Percentiles rank a stretch among this genome's conserved stretches.
Conservation (phyloP, 2,888 invertebrate genomes). For the Drepana falcataria region DNA sequence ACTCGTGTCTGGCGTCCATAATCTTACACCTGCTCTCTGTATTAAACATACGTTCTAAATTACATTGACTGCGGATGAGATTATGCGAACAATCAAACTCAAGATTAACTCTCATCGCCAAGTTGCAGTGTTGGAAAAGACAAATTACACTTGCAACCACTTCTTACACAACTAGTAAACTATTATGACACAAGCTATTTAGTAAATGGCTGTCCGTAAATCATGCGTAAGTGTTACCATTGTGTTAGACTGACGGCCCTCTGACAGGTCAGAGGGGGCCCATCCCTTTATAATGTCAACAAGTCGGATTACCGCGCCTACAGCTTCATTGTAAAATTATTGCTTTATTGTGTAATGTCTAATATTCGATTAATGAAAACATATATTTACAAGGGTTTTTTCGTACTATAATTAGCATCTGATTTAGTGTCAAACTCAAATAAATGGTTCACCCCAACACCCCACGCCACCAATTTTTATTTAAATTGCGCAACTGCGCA, state of each 20-base stretch:
- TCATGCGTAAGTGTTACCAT: slow-evolving; percentile 1
- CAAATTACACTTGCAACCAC: background rate
- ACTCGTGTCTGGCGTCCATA: slow-evolving; percentile 25
- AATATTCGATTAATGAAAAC: background rate
- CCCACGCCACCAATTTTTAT: slow-evolving; percentile 11
- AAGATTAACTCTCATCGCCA: background rate
- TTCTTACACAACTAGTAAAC: background rate
- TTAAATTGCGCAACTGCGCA: slow-evolving; percentile 41
- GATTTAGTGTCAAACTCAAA: background rate
- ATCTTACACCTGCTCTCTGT: slow-evolving; percentile 26
- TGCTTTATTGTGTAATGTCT: background rate
- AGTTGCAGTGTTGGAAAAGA: background rate
- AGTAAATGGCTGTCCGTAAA: slow-evolving; percentile 3
- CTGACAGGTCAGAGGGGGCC: slow-evolving; percentile 22
- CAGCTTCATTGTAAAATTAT: slow-evolving; percentile 23
- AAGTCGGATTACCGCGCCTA: slow-evolving; percentile 42
- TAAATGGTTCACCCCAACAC: slow-evolving; percentile 3
- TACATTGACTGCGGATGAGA: slow-evolving; percentile 9
- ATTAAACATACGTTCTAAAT: slow-evolving; percentile 13
- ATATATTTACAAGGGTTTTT: background rate
- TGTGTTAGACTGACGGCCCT: slow-evolving; percentile 8
- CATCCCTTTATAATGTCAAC: slow-evolving; percentile 44
- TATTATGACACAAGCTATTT: background rate
- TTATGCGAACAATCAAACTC: background rate
- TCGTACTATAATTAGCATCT: background rate